Conservation (phyloP, 2,113 vertebrate species). For the Calyptomena viridis region DNA sequence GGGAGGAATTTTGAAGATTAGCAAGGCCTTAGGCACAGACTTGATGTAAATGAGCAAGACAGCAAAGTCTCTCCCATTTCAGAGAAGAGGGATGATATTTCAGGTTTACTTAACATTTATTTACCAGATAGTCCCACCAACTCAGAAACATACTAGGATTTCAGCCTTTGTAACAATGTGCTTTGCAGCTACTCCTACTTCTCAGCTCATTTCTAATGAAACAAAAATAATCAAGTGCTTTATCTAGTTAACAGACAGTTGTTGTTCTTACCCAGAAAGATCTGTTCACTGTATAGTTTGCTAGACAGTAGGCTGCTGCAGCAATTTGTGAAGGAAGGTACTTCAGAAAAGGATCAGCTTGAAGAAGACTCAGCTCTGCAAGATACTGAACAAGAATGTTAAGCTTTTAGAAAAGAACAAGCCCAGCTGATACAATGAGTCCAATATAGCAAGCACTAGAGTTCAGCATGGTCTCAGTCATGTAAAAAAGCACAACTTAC, state of each 20-base stretch:
- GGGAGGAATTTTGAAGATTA: not conserved
- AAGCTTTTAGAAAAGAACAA: not conserved
- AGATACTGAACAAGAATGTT: slow-evolving; percentile 77
- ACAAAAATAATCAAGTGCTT: not conserved
- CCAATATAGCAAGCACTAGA: not conserved
- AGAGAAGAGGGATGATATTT: not conserved
- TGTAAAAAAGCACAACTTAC: not conserved
- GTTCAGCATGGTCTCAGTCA: not conserved
- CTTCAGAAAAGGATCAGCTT: slow-evolving; percentile 85
- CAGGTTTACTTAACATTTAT: not conserved
- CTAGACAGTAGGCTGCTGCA: slow-evolving; percentile 88
- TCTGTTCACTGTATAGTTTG: slow-evolving; percentile 84
- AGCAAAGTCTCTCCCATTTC: not conserved
- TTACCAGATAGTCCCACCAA: not conserved
- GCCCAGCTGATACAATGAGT: not conserved
- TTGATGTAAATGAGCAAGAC: not conserved
- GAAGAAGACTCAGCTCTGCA: slow-evolving; percentile 88
- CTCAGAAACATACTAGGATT: not conserved
- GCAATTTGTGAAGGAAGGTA: slow-evolving; percentile 86
- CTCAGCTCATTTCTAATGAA: not conserved
- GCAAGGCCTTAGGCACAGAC: not conserved
- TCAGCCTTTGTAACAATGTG: not conserved
- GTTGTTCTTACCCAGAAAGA: slow-evolving; percentile 80
- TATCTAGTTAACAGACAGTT: not conserved
- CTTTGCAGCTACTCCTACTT: not conserved